These are phyloP conservation scores for Dinocampus coccinellae DNA, from an alignment of 2,888 invertebrate species.

Conservation along the genomic window DNA sequence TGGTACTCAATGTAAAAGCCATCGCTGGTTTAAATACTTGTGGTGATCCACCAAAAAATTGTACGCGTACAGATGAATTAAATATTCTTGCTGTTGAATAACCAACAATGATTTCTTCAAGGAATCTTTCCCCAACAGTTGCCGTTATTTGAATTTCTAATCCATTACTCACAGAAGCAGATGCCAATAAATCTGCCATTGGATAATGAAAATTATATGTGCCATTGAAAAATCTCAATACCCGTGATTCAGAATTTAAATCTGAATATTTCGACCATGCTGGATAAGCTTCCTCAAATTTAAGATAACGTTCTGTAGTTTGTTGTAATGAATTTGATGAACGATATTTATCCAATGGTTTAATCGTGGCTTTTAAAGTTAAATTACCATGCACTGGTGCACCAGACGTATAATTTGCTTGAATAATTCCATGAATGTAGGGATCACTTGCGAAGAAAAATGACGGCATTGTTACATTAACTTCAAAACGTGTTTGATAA, in stretches of 20 bases:
- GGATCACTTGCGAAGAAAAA: constrained; percentile 91
- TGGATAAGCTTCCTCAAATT: constrained; percentile 85
- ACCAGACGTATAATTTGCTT: constrained; percentile 97
- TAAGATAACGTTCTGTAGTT: constrained; percentile 79
- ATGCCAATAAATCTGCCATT: constrained; percentile 80
- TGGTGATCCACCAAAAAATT: constrained; percentile 90
- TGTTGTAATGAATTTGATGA: constrained; percentile 37
- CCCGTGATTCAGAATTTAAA: constrained; percentile 75
- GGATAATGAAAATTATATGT: constrained; percentile 86
- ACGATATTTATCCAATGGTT: constrained; percentile 73
- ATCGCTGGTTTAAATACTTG: constrained; percentile 96
- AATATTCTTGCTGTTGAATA: constrained; percentile 89
- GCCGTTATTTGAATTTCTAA: constrained; percentile 88
- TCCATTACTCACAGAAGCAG: constrained; percentile 78
- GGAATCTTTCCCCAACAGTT: constrained; percentile 88
- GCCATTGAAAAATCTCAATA: constrained; percentile 87
- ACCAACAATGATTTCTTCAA: constrained; percentile 88
- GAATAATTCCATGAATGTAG: constrained; percentile 86
- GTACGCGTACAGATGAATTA: constrained; percentile 86
- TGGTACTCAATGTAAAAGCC: constrained; percentile 85
- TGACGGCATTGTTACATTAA: constrained; percentile 95
- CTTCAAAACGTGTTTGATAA: constrained; percentile 94
- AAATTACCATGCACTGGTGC: constrained; percentile 91
- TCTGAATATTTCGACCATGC: constrained; percentile 83
- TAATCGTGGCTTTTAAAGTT: constrained; percentile 84